phyloP scores from a whole-genome alignment of 2,888 invertebrate species.

The Candidula unifasciata region DNA sequence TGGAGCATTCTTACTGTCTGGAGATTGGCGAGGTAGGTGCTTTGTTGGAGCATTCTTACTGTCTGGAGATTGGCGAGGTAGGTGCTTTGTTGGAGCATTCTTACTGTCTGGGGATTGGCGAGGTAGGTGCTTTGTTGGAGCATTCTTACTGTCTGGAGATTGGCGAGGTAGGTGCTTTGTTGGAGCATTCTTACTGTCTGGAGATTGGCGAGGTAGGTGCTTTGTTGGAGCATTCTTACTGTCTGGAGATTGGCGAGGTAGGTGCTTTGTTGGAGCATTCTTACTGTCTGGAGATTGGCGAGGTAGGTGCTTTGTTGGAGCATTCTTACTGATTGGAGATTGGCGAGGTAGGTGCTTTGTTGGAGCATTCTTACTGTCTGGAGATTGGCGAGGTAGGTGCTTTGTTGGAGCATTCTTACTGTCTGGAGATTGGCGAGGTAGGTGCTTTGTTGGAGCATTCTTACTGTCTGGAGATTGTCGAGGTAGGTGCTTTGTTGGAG shows the following conservation, averaged over 20 bases:
- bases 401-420: slow-evolving; percentile 85
- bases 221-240: slow-evolving; percentile 85
- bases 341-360: too few species aligned
- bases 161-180: slow-evolving; percentile 79
- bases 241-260: slow-evolving; percentile 85
- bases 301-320: too few species aligned
- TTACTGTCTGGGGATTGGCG: too few species aligned
- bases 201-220: slow-evolving; percentile 82
- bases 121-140: too few species aligned
- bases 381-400: slow-evolving; percentile 82
- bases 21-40: slow-evolving; percentile 82
- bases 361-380: slow-evolving; percentile 88
- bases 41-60: not conserved
- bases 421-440: slow-evolving; percentile 85
- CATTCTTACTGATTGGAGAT: too few species aligned
- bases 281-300: slow-evolving; percentile 88
- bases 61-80: too few species aligned
- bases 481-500: too few species aligned
- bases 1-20: slow-evolving; percentile 88
- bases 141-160: slow-evolving; percentile 88
- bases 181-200: slow-evolving; percentile 88
- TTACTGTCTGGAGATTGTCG: too few species aligned
- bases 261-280: slow-evolving; percentile 85
- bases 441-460: too few species aligned
- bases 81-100: too few species aligned